Evolutionary conservation across 2,797 vertebrate species (phyloP).

Genomic region (Enteromius anoplus): DNA sequence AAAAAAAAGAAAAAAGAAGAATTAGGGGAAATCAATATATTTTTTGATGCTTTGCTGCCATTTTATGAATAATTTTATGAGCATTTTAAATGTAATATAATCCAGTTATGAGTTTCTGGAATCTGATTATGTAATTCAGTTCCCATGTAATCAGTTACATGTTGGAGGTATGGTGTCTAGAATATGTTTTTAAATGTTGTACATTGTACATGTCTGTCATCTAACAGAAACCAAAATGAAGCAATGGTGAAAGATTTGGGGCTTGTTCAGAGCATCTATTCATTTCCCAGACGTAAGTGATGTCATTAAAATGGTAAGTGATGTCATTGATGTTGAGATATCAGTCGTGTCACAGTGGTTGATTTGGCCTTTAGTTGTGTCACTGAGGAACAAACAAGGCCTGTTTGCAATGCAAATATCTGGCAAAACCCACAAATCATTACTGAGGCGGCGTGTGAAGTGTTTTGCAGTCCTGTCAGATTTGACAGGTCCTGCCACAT

Average conservation of each 20-base stretch:
- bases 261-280: neutral
- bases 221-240: neutral
- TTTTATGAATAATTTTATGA: neutral
- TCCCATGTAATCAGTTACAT: neutral
- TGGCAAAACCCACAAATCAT: constrained; percentile 16
- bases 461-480: constrained; percentile 2
- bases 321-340: neutral
- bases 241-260: neutral
- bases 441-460: neutral
- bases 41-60: neutral
- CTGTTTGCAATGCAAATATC: constrained; percentile 5
- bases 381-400: neutral
- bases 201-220: neutral
- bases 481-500: neutral
- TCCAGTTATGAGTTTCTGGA: neutral
- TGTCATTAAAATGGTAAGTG: neutral
- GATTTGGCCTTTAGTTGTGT: constrained; percentile 30
- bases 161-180: neutral
- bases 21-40: neutral
- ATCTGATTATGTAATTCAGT: neutral
- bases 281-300: neutral
- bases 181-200: neutral
- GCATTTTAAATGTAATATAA: neutral
- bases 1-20: neutral
- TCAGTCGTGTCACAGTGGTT: neutral